phyloP scores from a whole-genome alignment of 2,888 invertebrate genomes.

The Blastobasis lacticolella region DNA sequence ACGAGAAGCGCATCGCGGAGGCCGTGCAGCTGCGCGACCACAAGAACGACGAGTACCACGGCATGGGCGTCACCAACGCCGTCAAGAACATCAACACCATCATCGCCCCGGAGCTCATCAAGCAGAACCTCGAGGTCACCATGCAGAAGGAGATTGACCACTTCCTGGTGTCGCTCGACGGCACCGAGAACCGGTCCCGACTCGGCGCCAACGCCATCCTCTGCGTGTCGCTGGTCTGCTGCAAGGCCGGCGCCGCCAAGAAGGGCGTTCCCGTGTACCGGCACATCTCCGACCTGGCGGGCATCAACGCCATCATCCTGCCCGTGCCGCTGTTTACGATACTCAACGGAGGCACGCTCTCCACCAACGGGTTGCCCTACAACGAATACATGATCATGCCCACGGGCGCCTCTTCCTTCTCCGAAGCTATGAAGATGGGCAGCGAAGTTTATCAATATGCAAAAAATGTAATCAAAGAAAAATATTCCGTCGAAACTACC shows the following conservation, averaged over 20 bases:
- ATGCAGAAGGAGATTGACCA: slow-evolving; percentile 93
- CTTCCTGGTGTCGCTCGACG: slow-evolving; percentile 91
- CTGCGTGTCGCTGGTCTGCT: slow-evolving; percentile 95
- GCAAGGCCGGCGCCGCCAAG: slow-evolving; percentile 97
- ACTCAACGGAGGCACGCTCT: slow-evolving; percentile 96
- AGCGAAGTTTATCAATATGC: slow-evolving; percentile 96
- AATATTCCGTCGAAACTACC: slow-evolving; percentile 92
- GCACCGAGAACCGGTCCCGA: slow-evolving; percentile 95
- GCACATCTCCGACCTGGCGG: slow-evolving; percentile 96
- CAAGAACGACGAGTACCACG: slow-evolving; percentile 88
- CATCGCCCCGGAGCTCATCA: slow-evolving; percentile 86
- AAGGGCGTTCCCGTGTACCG: slow-evolving; percentile 90
- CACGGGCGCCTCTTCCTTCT: slow-evolving; percentile 91
- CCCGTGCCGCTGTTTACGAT: slow-evolving; percentile 99
- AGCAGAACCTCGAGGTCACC: slow-evolving; percentile 87
- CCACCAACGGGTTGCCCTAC: slow-evolving; percentile 96
- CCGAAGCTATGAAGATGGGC: slow-evolving; percentile 98
- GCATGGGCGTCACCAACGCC: slow-evolving; percentile 94
- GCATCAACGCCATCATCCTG: slow-evolving; percentile 89
- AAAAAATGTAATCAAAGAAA: slow-evolving; percentile 90
- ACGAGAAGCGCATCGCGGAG: slow-evolving; percentile 94
- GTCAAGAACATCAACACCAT: slow-evolving; percentile 91
- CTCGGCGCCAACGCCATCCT: slow-evolving; percentile 97
- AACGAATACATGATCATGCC: slow-evolving; percentile 97
- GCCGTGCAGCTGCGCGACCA: slow-evolving; percentile 95